Evolutionary conservation across 2,113 vertebrate genomes (phyloP).

Genomic region (Rhabdomys dilectus): DNA sequence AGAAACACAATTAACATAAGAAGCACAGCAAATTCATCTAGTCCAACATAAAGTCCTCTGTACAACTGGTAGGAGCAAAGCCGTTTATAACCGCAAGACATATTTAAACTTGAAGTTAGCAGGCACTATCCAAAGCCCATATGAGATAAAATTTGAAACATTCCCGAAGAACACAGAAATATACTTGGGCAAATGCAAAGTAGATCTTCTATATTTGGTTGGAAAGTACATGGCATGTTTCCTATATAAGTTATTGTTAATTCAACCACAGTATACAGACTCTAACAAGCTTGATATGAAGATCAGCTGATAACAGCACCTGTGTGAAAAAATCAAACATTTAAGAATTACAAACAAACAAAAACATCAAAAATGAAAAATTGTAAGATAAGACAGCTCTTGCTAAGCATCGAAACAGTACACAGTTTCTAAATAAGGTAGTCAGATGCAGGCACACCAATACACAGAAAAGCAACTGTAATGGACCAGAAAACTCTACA

Average conservation of each 20-base stretch:
- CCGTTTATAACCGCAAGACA: background rate
- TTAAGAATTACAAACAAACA: background rate
- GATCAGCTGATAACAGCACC: background rate
- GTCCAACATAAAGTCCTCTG: background rate
- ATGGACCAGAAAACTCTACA: background rate
- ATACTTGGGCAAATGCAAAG: slow-evolving; percentile 13
- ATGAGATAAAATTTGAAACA: slow-evolving; percentile 7
- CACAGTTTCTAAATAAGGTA: background rate
- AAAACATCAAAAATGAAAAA: background rate
- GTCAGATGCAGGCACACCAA: background rate
- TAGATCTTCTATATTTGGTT: background rate
- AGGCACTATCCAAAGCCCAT: background rate
- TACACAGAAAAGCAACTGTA: background rate
- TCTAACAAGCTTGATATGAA: slow-evolving; percentile 9
- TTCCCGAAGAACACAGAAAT: background rate
- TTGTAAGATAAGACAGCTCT: background rate
- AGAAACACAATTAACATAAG: background rate
- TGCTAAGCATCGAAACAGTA: background rate
- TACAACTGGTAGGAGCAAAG: background rate
- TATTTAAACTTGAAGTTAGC: slow-evolving; percentile 36
- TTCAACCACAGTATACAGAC: background rate
- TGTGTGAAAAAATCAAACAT: background rate
- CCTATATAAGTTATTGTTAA: background rate
- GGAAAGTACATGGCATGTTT: background rate
- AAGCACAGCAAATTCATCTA: background rate